phyloP scores from a whole-genome alignment of 2,113 vertebrate genomes.

The rat (Rattus norvegicus) region DNA sequence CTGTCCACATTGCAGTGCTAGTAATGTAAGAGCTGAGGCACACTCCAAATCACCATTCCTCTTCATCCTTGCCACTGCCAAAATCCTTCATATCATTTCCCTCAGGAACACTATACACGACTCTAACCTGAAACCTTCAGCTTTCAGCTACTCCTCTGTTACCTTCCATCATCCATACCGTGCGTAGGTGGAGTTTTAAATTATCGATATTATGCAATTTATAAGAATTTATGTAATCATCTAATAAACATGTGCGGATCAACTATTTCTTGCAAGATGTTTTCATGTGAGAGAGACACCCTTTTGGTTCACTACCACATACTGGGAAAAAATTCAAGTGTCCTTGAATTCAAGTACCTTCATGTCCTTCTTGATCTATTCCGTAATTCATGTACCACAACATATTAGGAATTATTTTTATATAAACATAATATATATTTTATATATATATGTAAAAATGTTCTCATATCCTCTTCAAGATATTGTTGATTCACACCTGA shows the following conservation, averaged over 20 bases:
- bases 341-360: background rate
- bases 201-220: background rate
- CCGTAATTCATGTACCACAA: background rate
- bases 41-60: background rate
- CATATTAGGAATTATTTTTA: background rate
- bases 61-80: background rate
- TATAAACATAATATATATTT: background rate
- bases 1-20: background rate
- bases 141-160: background rate
- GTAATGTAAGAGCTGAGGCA: constrained; percentile 19
- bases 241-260: background rate
- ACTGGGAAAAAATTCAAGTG: constrained; percentile 30
- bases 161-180: background rate
- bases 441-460: background rate
- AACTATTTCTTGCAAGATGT: background rate
- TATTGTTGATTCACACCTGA: background rate
- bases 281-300: background rate
- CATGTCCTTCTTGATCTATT: background rate
- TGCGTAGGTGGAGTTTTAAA: background rate
- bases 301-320: background rate
- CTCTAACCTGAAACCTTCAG: background rate
- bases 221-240: background rate
- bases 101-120: background rate
- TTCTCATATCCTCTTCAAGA: background rate
- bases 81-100: constrained; percentile 12